Conservation (phyloP, 2,113 vertebrate species). For the Gallinago jamesoni region DNA sequence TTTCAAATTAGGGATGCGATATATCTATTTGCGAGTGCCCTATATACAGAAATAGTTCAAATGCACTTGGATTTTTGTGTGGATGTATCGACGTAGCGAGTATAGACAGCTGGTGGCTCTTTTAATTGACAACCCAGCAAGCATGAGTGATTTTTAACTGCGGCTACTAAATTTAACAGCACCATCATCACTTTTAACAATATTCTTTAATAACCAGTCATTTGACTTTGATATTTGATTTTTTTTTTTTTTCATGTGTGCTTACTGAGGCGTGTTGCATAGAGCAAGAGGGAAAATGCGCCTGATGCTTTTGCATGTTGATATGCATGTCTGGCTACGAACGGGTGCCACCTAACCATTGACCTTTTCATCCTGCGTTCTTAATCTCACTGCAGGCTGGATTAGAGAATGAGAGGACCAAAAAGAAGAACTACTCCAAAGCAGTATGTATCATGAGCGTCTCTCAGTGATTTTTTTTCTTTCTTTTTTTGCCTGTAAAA, state of each 20-base stretch:
- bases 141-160: background rate
- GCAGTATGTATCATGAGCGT: constrained; percentile 55
- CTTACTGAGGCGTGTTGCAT: background rate
- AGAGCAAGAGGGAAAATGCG: background rate
- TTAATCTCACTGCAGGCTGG: constrained; percentile 58
- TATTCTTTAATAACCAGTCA: background rate
- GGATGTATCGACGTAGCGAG: background rate
- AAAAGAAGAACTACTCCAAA: constrained; percentile 76
- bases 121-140: background rate
- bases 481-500: background rate
- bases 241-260: background rate
- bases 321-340: background rate
- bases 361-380: background rate
- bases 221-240: background rate
- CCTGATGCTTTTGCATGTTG: background rate
- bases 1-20: background rate
- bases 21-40: background rate
- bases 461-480: background rate
- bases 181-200: background rate
- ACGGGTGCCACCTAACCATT: background rate
- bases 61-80: background rate
- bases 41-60: constrained; percentile 3
- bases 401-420: constrained; percentile 74
- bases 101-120: constrained; percentile 14
- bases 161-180: constrained; percentile 3